Evolutionary conservation across 2,113 vertebrate species (phyloP), one percentile per base, ranked within the genome.

Genomic region (Ancistrus triradiatus): DNA sequence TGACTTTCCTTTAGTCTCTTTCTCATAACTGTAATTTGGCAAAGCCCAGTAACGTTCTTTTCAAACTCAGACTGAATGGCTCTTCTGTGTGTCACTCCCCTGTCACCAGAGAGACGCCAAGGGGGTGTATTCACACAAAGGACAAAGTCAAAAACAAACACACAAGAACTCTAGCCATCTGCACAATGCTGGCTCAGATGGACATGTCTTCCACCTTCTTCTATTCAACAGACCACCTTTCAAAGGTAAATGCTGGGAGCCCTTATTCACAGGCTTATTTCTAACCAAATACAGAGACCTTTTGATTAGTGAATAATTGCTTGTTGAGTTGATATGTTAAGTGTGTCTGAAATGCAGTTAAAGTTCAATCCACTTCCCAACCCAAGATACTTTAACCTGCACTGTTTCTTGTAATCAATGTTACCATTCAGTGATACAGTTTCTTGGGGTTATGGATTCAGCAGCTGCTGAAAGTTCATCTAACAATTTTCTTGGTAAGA

Each of bases 121-220:
- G 21, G 66, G 67, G 62, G 52, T 56, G 55, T 27, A 52, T 38
- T 44, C 52, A 65, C 56, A 71, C 58, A 69, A 62, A 61, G 60
- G 57, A 68, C 57, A 43, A 70, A 14, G 38, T 53, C 43, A 66
- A 69, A 74, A 70, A 75, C 66, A 79, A 77, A 73, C 69, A 66
- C 47, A 73, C 28, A 37, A 62, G 68, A 24, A 43, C 59, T 18
- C 4, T 27, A 42, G 62, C 59, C 64, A 66, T 70, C 59, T 70
- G 52, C 50, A 58, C 38, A 53, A 40, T 52, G 52, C 60, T 22
- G 38, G 40, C 38, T 24, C 40, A 55, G 37, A 70, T 40, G 51
- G 57, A 28, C 63, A 61, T 51, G 65, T 59, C 33, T 55, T 37
- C 58, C 28, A 27, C 48, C 18, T 4, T 7, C 22, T 58, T 31